A percentile compares a stretch with the other conserved stretches of the same genome.
Conservation (phyloP, 1,140 invertebrate species). For the Microplitis mediator region DNA sequence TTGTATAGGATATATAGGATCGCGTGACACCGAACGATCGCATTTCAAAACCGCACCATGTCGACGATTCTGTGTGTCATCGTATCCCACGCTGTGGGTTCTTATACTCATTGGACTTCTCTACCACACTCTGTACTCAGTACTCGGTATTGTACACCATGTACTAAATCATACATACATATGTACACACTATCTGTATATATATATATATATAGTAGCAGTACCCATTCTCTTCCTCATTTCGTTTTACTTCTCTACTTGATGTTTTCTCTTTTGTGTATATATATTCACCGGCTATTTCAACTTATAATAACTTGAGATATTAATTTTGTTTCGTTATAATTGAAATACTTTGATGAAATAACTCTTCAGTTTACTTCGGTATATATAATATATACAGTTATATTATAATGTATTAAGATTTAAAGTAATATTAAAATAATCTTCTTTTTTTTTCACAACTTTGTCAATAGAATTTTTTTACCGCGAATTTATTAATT, state of each 20-base stretch:
- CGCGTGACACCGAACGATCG: constrained; percentile 44
- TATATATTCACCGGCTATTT: not conserved
- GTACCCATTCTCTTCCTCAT: not conserved
- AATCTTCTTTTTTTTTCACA: too few species aligned
- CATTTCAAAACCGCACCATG: constrained; percentile 44
- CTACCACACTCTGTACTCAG: constrained; percentile 21
- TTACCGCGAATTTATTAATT: too few species aligned
- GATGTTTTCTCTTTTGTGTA: not conserved
- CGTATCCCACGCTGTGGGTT: constrained; percentile 3
- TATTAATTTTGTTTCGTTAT: constrained; percentile 4
- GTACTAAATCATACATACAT: too few species aligned
- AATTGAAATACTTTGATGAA: constrained; percentile 4
- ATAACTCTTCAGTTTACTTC: not conserved
- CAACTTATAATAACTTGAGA: not conserved
- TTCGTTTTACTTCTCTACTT: not conserved
- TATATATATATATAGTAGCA: too few species aligned
- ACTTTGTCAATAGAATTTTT: too few species aligned
- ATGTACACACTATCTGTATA: too few species aligned
- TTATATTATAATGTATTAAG: too few species aligned
- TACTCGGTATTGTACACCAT: too few species aligned
- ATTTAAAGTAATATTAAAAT: too few species aligned
- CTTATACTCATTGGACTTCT: constrained; percentile 23
- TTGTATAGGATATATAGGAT: constrained; percentile 33
- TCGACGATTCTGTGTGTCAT: constrained; percentile 44
- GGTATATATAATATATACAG: too few species aligned